Evolutionary conservation across 2,113 vertebrate species (phyloP), one percentile per base, ranked within the genome.

Genomic region (Limnothrissa miodon): DNA sequence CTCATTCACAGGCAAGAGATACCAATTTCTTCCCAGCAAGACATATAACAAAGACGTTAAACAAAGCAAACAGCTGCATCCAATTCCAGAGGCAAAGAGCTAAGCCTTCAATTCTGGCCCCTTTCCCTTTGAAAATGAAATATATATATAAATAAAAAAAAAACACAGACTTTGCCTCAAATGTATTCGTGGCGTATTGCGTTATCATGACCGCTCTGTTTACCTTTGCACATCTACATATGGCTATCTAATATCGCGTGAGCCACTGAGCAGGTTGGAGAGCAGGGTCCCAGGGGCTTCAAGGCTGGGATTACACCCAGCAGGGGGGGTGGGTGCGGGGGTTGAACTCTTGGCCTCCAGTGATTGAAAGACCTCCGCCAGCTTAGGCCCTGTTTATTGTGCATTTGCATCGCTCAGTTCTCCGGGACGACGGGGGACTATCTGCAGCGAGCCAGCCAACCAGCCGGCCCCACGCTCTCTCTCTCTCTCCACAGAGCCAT

Each of bases 231-330:
- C 93, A 93, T 94, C 93, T 94, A 93, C 93, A 94, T 94, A 95
- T 91, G 89, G 90, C 93, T 93, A 93, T 94, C 93, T 94, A 93
- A 93, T 94, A 94, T 94, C 92, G 90, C 89, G 66, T 93, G 93
- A 90, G 92, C 91, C 90, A 93, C 86, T 91, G 91, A 93, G 89
- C 89, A 91, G 87, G 87, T 87, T 90, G 88, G 88, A 89, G 86
- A 87, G 89, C 79, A 84, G 84, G 85, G 86, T 92, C 93, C 92
- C 91, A 87, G 86, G 92, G 92, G 91, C 90, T 86, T 91, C 84
- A 85, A 89, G 89, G 88, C 89, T 90, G 83, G 92, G 93, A 94
- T 94, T 94, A 95, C 91, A 93, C 93, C 89, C 91, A 87, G 92
- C 89, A 88, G 92, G 92, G 42, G 88, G 92, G 92, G 92, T 88